Evolutionary conservation across 2,888 invertebrate species (phyloP), one percentile per base, ranked within the genome.

Genomic region (Lepidonotus clava): DNA sequence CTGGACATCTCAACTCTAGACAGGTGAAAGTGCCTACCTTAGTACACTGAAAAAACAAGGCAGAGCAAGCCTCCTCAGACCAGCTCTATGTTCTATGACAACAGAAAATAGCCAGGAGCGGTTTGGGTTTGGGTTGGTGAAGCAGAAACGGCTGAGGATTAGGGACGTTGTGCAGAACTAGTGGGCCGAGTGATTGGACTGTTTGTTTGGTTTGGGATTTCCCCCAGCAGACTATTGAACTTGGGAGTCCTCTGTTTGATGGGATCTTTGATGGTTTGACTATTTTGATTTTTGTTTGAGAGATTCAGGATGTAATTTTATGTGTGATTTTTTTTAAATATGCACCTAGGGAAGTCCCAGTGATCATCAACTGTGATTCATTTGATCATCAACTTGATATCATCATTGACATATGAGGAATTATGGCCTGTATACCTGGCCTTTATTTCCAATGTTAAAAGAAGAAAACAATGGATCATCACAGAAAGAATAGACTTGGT

Each of bases 151-250:
- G 61, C 4, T 32, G 2, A 32, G 61, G 61, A 61, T 61, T 61
- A 61, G n/a, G 24, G 61, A 32, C 24, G 61, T 61, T 61, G 61
- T 61, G 11, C 24, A 24, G 28, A 11, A 14, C 61, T 1, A 61
- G 61, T 61, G 28, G 61, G 11, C 61, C 24, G 28, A 61, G 61
- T 28, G 61, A 61, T 61, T 61, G 61, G 28, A 61, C 61, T 61
- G 28, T 61, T 61, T 61, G 61, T 61, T 61, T 61, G 61, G n/a
- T 28, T 61, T 61, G 61, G 61, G 61, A 61, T 61, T 61, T 61
- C 14, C 61, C 61, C 28, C 28, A 4, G 21, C 61, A 11, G 61
- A 61, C 61, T 28, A 61, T 61, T 28, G 61, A 61, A 28, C 61
- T 61, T 11, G 24, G 11, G 28, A 32, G 61, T 32, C 1, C 61